phyloP scores from a whole-genome alignment of 2,888 invertebrate species.

The Stenoptilia bipunctidactyla region DNA sequence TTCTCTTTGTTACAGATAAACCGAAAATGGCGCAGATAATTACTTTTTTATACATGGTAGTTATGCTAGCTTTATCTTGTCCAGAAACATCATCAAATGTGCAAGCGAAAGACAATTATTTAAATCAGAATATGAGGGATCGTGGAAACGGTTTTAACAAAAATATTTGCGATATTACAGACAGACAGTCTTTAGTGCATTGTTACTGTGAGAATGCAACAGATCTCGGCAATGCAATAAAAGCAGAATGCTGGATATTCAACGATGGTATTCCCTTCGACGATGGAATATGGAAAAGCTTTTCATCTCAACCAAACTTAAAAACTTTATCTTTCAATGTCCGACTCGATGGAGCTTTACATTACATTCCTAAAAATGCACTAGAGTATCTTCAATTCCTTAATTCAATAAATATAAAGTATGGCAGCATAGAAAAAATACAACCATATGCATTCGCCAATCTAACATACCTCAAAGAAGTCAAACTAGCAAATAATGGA shows the following conservation, averaged over 20 bases:
- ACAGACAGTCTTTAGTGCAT: constrained; percentile 69
- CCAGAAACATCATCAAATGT: constrained; percentile 56
- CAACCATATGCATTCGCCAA: constrained; percentile 81
- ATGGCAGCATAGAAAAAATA: constrained; percentile 79
- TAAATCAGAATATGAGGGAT: constrained; percentile 47
- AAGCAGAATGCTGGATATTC: constrained; percentile 37
- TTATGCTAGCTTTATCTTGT: too few species aligned
- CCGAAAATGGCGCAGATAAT: too few species aligned
- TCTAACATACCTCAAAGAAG: constrained; percentile 75
- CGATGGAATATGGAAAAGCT: constrained; percentile 81
- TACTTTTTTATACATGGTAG: too few species aligned
- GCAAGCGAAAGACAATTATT: constrained; percentile 55
- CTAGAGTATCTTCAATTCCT: constrained; percentile 76
- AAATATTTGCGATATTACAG: constrained; percentile 72
- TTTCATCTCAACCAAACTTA: constrained; percentile 78
- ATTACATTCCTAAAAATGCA: constrained; percentile 79
- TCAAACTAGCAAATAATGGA: constrained; percentile 77
- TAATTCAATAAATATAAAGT: constrained; percentile 77
- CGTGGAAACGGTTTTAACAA: constrained; percentile 55
- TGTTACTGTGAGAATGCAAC: constrained; percentile 77
- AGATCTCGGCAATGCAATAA: constrained; percentile 71
- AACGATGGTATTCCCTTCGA: constrained; percentile 76
- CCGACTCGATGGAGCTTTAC: constrained; percentile 77
- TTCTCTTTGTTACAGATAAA: too few species aligned
- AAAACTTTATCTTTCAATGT: constrained; percentile 80